Conservation (phyloP, 2,113 vertebrate genomes). For the Sylvia atricapilla region DNA sequence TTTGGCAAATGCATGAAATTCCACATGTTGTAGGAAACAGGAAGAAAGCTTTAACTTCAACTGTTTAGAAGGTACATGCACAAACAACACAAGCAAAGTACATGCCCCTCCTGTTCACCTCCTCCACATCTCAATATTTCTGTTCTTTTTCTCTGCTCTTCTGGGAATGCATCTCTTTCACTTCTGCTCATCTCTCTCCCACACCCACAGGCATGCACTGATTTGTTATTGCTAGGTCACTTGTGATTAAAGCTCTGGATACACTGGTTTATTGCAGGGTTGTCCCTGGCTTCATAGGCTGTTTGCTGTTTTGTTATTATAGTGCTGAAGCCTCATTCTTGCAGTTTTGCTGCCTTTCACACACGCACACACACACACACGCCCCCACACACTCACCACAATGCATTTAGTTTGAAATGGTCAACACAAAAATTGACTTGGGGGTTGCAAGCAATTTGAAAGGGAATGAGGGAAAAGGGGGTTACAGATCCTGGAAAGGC, state of each 20-base stretch:
- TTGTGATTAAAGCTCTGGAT: slow-evolving; percentile 51
- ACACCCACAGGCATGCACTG: slow-evolving; percentile 31
- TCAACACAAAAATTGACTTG: neutral
- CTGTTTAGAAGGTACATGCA: neutral
- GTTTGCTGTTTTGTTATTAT: slow-evolving; percentile 27
- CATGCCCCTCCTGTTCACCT: neutral
- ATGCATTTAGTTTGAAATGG: neutral
- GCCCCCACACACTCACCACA: neutral
- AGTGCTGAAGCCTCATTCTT: slow-evolving; percentile 7
- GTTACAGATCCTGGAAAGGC: neutral
- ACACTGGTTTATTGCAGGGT: slow-evolving; percentile 21
- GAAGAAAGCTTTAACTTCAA: slow-evolving; percentile 15
- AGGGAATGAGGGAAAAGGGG: neutral
- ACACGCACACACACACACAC: neutral
- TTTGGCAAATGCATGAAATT: neutral
- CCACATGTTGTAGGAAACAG: neutral
- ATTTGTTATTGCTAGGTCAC: slow-evolving; percentile 51
- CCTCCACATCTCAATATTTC: slow-evolving; percentile 4
- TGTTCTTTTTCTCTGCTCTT: slow-evolving; percentile 1
- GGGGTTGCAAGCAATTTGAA: neutral
- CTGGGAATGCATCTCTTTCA: neutral
- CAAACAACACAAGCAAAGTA: neutral
- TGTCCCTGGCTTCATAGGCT: slow-evolving; percentile 28
- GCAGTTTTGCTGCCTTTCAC: neutral
- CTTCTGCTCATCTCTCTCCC: neutral